Base-by-base conservation (phyloP, 2,888 invertebrate species). In the Bembecia ichneumoniformis region DNA sequence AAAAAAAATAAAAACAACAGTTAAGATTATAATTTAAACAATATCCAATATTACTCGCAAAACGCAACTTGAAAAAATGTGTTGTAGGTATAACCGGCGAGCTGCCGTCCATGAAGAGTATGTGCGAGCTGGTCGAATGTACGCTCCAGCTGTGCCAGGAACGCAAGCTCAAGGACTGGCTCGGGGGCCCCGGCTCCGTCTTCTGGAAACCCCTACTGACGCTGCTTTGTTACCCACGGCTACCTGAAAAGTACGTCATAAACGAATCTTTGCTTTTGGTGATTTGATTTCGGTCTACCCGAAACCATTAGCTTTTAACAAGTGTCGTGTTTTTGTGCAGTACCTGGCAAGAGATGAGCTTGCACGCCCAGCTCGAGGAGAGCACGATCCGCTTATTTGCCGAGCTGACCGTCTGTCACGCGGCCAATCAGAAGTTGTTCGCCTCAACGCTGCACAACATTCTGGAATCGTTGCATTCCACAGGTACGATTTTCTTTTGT, bases 171-270 rank as follows among this genome's bases (percentile, higher is more conserved):
- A 92, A 95, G 58, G 94, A 95, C 75, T 97, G 96, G 96, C 89
- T 97, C 46, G 96, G 96, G 11, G 91, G 91, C 0, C 91, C 94
- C 58, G 96, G 96, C 5, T 91, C 92, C 2, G 88, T 90, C n/a
- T 97, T 96, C 82, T 97, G 96, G 96, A 89, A 92, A 46, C 94
- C 95, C 3, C 82, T 97, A 54, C 87, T 97, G 9, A 90, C 91
- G 52, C 87, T 95, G 69, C 88, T 95, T 28, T 94, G 94, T 69
- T 90, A 90, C 65, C 89, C 91, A 44, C 83, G 90, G 17, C 79
- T 84, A 1, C 63, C 60, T 16, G 66, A 71, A 51, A 71, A 68
- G 88, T 69, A 71, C 70, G 62, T 43, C 5, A 4, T 16, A 14
- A n/a, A 11, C 14, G 5, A 10, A 44, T 43, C 11, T 0, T 44